Base-by-base conservation (phyloP, 2,113 vertebrate species). In the Perognathus longimembris region DNA sequence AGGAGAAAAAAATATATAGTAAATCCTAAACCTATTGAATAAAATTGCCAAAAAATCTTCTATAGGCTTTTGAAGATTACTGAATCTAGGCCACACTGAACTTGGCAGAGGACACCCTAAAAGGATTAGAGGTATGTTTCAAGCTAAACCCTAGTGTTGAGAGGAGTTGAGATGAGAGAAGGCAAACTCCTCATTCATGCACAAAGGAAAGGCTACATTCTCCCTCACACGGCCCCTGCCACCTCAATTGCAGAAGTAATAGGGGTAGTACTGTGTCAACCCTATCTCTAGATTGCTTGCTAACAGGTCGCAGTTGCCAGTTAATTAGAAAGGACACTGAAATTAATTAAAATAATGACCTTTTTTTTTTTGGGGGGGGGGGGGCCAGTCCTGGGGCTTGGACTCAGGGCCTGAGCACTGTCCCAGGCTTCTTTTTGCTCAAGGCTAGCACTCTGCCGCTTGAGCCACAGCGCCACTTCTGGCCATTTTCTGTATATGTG, bases 1-100 rank as follows among this genome's bases (percentile, higher is more conserved):
- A 61, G 28, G 70, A 75, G 45, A 85, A 92, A 93, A 85, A 92
- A 93, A 40, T 88, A 88, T 14, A 40, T 24, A 90, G 50, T 69
- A 94, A 95, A 83, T 73, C 32, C 32, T 79, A 84, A 45, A 30
- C 17, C 34, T 80, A 83, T 1, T 59, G 42, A 88, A 54, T 78
- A 74, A 96, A 94, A 90, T 69, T 15, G 63, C 32, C 45, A 67
- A 86, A 32, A 34, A 74, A 81, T 75, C 21, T 42, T 75, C 50
- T 38, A 42, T 0, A 79, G n/a, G 5, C 6, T 69, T 95, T 79
- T 92, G 24, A 74, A 73, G 36, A 83, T n/a, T 54, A 73, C 38
- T 74, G 26, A 94, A 54, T 71, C 9, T 20, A 32, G 67, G 61
- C 36, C 84, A 79, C 38, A 83, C 9, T 76, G 9, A 69, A 85